Evolutionary conservation across 92 coral and sea anemone species (phyloP), one percentile per base, ranked within the genome.

Genomic region (Isaurus tuberculatus): DNA sequence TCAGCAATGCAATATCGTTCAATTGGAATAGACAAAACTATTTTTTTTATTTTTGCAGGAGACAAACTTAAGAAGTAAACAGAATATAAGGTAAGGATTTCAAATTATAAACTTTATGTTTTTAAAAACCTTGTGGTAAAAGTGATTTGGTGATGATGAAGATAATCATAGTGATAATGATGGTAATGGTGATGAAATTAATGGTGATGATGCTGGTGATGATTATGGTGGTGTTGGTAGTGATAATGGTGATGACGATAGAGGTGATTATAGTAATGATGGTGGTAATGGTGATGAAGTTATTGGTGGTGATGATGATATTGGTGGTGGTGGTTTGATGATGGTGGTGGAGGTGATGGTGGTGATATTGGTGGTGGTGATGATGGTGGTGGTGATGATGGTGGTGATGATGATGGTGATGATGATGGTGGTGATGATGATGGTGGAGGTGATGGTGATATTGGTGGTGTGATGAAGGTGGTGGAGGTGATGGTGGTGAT

Each of bases 61-160:
- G 64, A 13, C 33, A 4, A 77, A 77, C 15, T 31, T 77, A 49
- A 77, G 49, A 77, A 23, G 48, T 11, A 75, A 77, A 48, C 68
- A 32, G 5, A 17, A 63, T 2, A 30, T 75, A 4, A 57, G 82
- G 82, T 77, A 11, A 58, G 67, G 22, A 43, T 42, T 8, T 43
- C 25, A 19, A 1, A 11, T 22, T 10, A 4, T 3, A 4, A 43
- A 16, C 1, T n/a, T n/a, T 40, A 40, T 8, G 7, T 40, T 40
- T 40, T 40, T n/a, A n/a, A 1, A 6, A 40, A 40, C 9, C 46
- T 40, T 1, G 7, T 40, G 5, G 46, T 4, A 40, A 40, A 40
- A 40, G 46, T 36, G 42, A 36, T 36, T 2, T 36, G 6, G 6
- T 36, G 42, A 36, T 36, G 42, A 36, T 36, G 42, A 6, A 36